Evolutionary conservation across 2,797 vertebrate species (phyloP).

Genomic region (Pseudomugil gertrudae): DNA sequence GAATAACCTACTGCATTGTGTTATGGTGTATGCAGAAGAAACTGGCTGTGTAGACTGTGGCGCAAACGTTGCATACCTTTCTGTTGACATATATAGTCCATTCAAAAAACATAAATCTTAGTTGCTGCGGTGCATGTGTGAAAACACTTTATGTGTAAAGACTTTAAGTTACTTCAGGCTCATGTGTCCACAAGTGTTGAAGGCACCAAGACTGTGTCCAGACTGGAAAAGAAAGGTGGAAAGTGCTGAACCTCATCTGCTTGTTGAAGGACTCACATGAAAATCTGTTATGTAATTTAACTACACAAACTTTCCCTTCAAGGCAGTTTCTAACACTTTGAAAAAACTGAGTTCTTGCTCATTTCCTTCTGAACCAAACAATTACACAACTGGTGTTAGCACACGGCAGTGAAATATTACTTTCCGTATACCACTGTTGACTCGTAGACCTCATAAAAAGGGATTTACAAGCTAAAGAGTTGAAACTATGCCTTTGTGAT

Average conservation of each 20-base stretch:
- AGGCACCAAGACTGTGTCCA: not conserved
- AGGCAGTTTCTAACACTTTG: not conserved
- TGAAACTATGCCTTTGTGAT: not conserved
- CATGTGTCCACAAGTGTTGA: constrained; percentile 4
- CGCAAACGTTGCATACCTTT: not conserved
- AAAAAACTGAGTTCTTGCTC: constrained; percentile 1
- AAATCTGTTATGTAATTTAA: constrained; percentile 26
- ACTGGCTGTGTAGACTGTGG: not conserved
- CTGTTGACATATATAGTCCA: constrained; percentile 3
- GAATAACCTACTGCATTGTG: not conserved
- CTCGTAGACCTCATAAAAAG: not conserved
- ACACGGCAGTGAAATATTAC: constrained; percentile 1
- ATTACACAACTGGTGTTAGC: constrained; percentile 35
- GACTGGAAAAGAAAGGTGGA: not conserved
- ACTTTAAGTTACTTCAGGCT: not conserved
- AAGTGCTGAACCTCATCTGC: not conserved
- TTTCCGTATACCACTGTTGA: not conserved
- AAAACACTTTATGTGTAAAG: not conserved
- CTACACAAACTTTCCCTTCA: constrained; percentile 19
- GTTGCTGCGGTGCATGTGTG: constrained; percentile 4
- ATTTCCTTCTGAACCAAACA: constrained; percentile 27
- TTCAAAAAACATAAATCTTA: not conserved
- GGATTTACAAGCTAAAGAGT: not conserved
- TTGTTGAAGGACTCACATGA: not conserved
- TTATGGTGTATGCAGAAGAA: not conserved